Percentiles rank a stretch among this genome's conserved stretches.
These are phyloP conservation scores for Campylorhamphus procurvoides DNA, from an alignment of 2,113 vertebrate species.

Conservation along the genomic window DNA sequence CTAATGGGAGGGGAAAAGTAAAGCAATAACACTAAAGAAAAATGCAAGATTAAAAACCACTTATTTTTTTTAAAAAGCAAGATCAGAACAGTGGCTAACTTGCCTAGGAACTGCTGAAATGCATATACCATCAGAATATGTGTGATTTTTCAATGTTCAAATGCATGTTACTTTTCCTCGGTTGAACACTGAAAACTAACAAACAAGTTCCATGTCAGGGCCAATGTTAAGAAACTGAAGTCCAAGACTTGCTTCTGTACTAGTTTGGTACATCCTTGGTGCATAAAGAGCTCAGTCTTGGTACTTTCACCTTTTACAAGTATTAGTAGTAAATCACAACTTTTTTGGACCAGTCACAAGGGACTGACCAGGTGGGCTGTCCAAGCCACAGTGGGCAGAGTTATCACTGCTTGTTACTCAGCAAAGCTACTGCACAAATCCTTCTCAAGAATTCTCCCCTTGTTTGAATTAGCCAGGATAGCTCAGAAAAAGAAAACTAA, in stretches of 20 bases:
- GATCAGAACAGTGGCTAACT: neutral
- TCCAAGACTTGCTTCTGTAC: neutral
- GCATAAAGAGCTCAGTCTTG: neutral
- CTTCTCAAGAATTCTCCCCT: neutral
- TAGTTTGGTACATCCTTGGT: neutral
- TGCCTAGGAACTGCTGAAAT: neutral
- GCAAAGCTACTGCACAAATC: neutral
- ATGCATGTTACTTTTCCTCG: neutral
- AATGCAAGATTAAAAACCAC: neutral
- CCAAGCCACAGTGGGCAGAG: neutral
- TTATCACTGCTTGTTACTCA: neutral
- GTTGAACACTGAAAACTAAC: neutral
- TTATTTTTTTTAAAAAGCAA: neutral
- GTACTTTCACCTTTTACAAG: neutral
- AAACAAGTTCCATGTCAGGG: neutral
- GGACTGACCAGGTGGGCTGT: neutral
- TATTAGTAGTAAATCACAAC: neutral
- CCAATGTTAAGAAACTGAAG: neutral
- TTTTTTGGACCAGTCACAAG: neutral
- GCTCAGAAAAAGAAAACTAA: neutral
- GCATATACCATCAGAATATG: neutral
- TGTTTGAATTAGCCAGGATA: neutral
- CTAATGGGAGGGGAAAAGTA: neutral
- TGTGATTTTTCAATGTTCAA: neutral
- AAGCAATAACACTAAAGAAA: neutral